Percentiles rank a stretch among this genome's conserved stretches.
phyloP scores from a whole-genome alignment of 2,113 vertebrate genomes.

The Pelobates fuscus region DNA sequence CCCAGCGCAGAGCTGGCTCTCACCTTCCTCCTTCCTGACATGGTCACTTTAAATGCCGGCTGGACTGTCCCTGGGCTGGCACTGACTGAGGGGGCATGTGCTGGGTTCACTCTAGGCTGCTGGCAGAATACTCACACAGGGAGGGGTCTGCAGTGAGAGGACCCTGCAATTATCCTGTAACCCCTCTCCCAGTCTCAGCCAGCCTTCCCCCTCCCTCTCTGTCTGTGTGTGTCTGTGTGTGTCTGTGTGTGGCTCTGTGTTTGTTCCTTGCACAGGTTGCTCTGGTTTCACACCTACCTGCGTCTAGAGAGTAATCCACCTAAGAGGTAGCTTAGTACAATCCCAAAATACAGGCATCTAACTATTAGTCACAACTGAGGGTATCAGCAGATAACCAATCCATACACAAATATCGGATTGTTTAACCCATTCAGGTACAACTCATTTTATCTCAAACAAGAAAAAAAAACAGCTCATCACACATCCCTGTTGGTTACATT shows the following conservation, averaged over 20 bases:
- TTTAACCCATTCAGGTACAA: no score
- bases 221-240: no score
- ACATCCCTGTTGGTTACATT: no score
- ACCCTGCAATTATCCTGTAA: not conserved
- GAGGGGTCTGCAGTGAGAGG: not conserved
- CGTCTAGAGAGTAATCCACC: slow-evolving; percentile 17
- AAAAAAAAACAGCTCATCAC: no score
- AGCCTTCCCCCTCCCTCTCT: slow-evolving; percentile 26
- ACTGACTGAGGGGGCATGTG: not conserved
- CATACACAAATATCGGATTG: no score
- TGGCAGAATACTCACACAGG: not conserved
- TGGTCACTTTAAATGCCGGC: slow-evolving; percentile 24
- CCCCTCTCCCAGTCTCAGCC: not conserved
- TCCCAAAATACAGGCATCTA: no score
- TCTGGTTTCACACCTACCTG: slow-evolving; percentile 11
- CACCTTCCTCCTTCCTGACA: slow-evolving; percentile 58
- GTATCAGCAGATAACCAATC: no score
- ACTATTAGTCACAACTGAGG: no score
- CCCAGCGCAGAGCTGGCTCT: slow-evolving; percentile 69
- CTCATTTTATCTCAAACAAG: no score
- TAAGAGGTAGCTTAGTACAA: not conserved
- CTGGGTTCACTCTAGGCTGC: not conserved
- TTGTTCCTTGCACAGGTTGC: slow-evolving; percentile 27
- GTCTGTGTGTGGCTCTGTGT: no score
- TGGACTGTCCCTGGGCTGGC: not conserved